phyloP scores from a whole-genome alignment of 92 coral and sea anemone genomes.

The Anthopleura xanthogrammica region DNA sequence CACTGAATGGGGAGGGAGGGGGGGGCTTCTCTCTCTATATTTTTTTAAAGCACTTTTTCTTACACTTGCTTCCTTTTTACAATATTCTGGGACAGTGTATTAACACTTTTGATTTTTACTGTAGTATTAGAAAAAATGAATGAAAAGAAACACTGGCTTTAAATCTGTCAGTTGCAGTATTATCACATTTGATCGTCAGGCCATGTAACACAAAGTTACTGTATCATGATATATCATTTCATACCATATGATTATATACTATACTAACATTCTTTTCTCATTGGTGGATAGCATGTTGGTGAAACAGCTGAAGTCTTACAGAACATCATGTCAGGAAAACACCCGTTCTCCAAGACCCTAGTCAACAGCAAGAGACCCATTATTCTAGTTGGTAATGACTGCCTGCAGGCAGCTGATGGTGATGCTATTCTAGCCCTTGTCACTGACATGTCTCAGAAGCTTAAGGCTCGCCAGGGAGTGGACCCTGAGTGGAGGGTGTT shows the following conservation, averaged over 20 bases:
- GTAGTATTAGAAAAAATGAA: too few relatives aligned
- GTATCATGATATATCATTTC: too few relatives aligned
- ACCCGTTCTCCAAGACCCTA: conserved; percentile 90
- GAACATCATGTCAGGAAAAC: conserved; percentile 80
- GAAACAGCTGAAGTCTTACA: conserved; percentile 63
- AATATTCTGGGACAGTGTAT: too few relatives aligned
- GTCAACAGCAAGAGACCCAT: conserved; percentile 83
- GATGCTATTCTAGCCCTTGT: conserved; percentile 59
- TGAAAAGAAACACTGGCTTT: too few relatives aligned
- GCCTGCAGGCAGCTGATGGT: conserved; percentile 84
- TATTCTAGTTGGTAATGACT: conserved; percentile 86
- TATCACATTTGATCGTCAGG: too few relatives aligned
- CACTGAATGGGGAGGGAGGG: too few relatives aligned
- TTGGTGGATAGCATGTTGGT: conserved; percentile 75
- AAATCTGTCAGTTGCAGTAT: too few relatives aligned
- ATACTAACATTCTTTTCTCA: neutral
- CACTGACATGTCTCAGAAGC: conserved; percentile 82
- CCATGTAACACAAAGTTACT: too few relatives aligned
- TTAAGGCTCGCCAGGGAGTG: conserved; percentile 60
- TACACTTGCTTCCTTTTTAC: too few relatives aligned
- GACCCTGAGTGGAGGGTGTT: conserved; percentile 94
- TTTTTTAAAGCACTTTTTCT: too few relatives aligned
- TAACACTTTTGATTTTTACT: too few relatives aligned
- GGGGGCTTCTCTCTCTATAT: too few relatives aligned
- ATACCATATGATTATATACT: neutral